Conservation (phyloP, 1,140 invertebrate genomes). For the Chymomyza costata region DNA sequence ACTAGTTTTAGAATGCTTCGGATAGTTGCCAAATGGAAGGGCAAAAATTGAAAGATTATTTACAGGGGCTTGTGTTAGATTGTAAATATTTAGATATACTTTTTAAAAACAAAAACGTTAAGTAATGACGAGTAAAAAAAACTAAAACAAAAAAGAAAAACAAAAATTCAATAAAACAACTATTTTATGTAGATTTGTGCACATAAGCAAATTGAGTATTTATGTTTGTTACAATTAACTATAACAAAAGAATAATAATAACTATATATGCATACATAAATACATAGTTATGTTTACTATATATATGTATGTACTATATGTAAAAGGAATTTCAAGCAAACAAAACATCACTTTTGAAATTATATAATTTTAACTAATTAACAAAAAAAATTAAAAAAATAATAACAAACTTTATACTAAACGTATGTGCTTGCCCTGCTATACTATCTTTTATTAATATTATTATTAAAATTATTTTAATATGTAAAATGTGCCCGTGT, state of each 20-base stretch:
- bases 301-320: conserved; percentile 16
- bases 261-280: conserved; percentile 6
- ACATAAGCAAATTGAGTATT: conserved; percentile 49
- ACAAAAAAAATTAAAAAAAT: conserved; percentile 25
- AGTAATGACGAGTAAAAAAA: conserved; percentile 6
- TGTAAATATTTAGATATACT: conserved; percentile 46
- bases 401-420: conserved; percentile 18
- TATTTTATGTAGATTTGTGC: conserved; percentile 62
- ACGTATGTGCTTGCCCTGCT: not conserved
- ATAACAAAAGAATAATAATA: conserved; percentile 20
- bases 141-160: not conserved
- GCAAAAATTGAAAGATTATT: conserved; percentile 55
- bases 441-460: conserved; percentile 7
- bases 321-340: not conserved
- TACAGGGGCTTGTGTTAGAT: conserved; percentile 70
- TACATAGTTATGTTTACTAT: conserved; percentile 8
- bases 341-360: conserved; percentile 55
- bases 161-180: conserved; percentile 24
- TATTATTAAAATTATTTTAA: conserved; percentile 2
- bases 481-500: conserved; percentile 27
- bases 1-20: conserved; percentile 13
- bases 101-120: conserved; percentile 21
- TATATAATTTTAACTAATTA: conserved; percentile 43
- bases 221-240: conserved; percentile 58
- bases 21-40: conserved; percentile 21